Conservation (phyloP, 2,888 invertebrate species). For the Cremastinae sp. region DNA sequence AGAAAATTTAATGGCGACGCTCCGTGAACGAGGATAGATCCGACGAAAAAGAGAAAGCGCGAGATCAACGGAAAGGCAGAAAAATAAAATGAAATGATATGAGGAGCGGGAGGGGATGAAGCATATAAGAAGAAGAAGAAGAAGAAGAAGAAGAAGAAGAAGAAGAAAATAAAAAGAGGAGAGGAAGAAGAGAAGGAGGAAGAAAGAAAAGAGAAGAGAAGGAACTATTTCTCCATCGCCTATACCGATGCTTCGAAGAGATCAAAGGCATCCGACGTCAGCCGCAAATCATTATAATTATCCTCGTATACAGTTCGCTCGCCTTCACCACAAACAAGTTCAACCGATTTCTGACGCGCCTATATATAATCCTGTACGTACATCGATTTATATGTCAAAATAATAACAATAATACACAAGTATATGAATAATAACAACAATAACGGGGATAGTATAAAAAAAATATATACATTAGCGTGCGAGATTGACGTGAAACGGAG, state of each 20-base stretch:
- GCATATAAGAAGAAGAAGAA: slow-evolving; percentile 31
- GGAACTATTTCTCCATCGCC: slow-evolving; percentile 53
- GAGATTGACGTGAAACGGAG: background rate
- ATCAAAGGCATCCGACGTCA: slow-evolving; percentile 62
- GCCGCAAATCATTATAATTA: slow-evolving; percentile 62
- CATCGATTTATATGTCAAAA: slow-evolving; percentile 14
- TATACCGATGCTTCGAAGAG: slow-evolving; percentile 56
- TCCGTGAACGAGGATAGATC: slow-evolving; percentile 43
- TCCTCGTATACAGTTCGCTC: slow-evolving; percentile 56
- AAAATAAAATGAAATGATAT: slow-evolving; percentile 34
- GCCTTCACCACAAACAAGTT: slow-evolving; percentile 55
- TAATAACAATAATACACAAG: background rate
- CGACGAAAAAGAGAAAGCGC: slow-evolving; percentile 20
- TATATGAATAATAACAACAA: background rate
- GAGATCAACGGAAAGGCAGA: background rate
- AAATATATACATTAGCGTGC: background rate
- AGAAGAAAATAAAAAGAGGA: slow-evolving; percentile 32
- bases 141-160: slow-evolving; percentile 40
- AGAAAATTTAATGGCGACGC: slow-evolving; percentile 52
- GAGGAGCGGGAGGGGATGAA: slow-evolving; percentile 37
- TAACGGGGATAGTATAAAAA: background rate
- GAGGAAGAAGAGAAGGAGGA: slow-evolving; percentile 17
- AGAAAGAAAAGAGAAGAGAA: slow-evolving; percentile 29
- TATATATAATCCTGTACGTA: slow-evolving; percentile 16
- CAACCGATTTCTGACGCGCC: slow-evolving; percentile 48